Conservation (phyloP, 2,797 vertebrate genomes). For the Coreius guichenoti region DNA sequence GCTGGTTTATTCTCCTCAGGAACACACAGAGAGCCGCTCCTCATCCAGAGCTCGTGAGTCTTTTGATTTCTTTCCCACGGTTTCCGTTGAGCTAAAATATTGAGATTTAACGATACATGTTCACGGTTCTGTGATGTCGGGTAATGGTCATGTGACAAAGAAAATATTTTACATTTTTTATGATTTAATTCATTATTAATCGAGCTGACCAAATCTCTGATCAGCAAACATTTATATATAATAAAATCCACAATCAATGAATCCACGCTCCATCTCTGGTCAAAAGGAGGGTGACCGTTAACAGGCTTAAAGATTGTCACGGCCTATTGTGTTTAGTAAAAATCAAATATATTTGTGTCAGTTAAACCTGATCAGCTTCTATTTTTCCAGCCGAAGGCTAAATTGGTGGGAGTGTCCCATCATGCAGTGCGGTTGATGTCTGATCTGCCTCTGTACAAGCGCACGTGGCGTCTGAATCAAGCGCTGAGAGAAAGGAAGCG, state of each 20-base stretch:
- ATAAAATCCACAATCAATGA: too few species aligned
- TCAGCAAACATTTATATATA: neutral
- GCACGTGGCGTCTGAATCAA: constrained; percentile 7
- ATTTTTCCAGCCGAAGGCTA: constrained; percentile 4
- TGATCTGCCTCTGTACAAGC: neutral
- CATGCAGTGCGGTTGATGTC: neutral
- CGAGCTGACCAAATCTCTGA: neutral
- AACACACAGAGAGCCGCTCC: neutral
- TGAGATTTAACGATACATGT: neutral
- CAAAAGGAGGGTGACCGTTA: too few species aligned
- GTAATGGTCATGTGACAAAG: neutral
- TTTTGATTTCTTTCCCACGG: neutral
- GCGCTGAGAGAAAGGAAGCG: constrained; percentile 20
- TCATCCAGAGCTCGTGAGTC: constrained; percentile 8
- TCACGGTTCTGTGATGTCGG: too few species aligned
- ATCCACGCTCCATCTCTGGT: too few species aligned
- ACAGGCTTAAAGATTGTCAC: neutral
- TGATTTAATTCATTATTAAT: neutral
- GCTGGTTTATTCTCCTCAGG: constrained; percentile 5
- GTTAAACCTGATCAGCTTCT: neutral
- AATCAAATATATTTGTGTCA: neutral
- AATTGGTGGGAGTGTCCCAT: too few species aligned
- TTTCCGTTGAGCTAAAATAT: neutral
- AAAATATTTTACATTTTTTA: neutral
- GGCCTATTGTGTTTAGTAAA: neutral